A percentile compares a stretch with the other conserved stretches of the same genome.
Evolutionary conservation across 2,888 invertebrate species (phyloP).

Genomic region (Cistogaster globosa): DNA sequence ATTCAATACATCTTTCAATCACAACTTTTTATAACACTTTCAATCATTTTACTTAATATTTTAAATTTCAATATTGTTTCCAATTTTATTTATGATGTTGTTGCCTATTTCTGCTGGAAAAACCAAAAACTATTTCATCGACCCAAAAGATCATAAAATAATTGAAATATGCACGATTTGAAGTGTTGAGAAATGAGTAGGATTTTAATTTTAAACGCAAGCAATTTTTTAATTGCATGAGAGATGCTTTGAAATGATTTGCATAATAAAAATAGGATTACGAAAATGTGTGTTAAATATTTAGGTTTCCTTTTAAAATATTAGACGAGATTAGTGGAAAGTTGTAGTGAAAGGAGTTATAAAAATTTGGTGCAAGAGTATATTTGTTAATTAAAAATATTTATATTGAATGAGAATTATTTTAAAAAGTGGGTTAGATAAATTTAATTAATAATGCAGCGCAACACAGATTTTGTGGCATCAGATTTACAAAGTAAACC

Average conservation of each 20-base stretch:
- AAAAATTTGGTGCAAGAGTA: neutral
- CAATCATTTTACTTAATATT: constrained; percentile 17
- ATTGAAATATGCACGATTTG: constrained; percentile 55
- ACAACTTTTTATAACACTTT: too few relatives aligned
- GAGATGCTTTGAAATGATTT: constrained; percentile 33
- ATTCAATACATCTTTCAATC: constrained; percentile 28
- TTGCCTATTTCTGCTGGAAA: constrained; percentile 11
- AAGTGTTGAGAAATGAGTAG: constrained; percentile 48
- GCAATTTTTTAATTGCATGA: neutral
- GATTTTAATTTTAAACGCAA: constrained; percentile 3
- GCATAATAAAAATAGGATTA: constrained; percentile 45
- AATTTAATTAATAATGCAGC: too few relatives aligned
- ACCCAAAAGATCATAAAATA: constrained; percentile 57
- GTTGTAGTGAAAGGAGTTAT: neutral
- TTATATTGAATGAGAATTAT: too few relatives aligned
- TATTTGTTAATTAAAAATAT: neutral
- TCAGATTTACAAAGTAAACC: too few relatives aligned
- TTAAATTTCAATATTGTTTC: constrained; percentile 8
- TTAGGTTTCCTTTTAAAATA: neutral
- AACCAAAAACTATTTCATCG: constrained; percentile 36
- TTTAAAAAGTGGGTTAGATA: too few relatives aligned
- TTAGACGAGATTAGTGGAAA: neutral
- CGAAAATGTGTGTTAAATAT: constrained; percentile 14
- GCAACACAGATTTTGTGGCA: too few relatives aligned
- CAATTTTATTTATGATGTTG: constrained; percentile 19